Percentiles rank a stretch among this genome's conserved stretches.
phyloP scores from a whole-genome alignment of 1,140 invertebrate genomes.

The Meloidogyne floridensis region DNA sequence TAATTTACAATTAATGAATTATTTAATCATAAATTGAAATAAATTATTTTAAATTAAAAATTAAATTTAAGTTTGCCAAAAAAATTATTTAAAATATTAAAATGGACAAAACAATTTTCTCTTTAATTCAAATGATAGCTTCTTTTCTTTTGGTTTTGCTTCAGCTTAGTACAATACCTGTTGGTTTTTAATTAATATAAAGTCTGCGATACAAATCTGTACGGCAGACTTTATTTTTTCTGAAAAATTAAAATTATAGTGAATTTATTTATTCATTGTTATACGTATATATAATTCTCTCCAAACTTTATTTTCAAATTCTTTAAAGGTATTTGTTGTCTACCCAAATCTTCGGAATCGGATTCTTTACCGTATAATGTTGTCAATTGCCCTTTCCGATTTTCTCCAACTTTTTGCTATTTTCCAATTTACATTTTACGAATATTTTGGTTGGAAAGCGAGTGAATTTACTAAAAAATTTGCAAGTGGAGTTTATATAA shows the following conservation, averaged over 20 bases:
- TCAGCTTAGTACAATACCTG: slow-evolving; percentile 18
- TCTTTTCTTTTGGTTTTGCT: slow-evolving; percentile 21
- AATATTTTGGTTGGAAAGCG: neutral
- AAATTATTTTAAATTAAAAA: no score
- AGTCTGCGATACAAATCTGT: no score
- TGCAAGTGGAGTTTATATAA: slow-evolving; percentile 29
- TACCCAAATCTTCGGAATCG: slow-evolving; percentile 20
- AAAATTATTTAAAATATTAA: neutral
- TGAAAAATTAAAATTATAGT: no score
- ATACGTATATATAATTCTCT: no score
- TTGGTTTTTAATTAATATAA: neutral
- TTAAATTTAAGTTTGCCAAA: no score
- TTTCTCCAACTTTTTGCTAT: slow-evolving; percentile 32
- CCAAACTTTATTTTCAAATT: no score
- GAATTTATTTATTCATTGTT: no score
- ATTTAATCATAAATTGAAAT: no score
- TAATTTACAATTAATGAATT: no score
- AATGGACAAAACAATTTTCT: slow-evolving; percentile 14
- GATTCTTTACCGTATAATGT: slow-evolving; percentile 31
- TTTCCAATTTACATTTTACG: slow-evolving; percentile 26
- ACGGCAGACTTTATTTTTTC: no score
- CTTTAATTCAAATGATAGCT: slow-evolving; percentile 14
- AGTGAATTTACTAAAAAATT: slow-evolving; percentile 17
- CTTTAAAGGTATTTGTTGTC: slow-evolving; percentile 21
- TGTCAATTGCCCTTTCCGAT: slow-evolving; percentile 28